phyloP scores from a whole-genome alignment of 2,797 vertebrate genomes.

The Adelosebastes latens region DNA sequence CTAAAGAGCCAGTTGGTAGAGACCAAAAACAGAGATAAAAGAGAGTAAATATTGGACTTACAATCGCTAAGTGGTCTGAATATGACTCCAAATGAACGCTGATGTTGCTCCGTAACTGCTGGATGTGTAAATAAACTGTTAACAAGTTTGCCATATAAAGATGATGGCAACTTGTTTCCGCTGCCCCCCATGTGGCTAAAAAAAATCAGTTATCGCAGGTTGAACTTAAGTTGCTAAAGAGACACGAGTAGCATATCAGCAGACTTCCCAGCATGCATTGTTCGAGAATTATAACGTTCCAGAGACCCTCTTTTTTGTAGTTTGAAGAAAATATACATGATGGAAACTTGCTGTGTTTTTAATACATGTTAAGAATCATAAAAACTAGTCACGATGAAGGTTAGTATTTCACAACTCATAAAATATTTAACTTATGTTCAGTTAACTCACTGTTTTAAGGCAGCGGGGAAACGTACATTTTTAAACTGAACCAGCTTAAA shows the following conservation, averaged over 20 bases:
- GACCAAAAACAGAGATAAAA: neutral
- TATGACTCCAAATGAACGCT: neutral
- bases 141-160: neutral
- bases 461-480: accelerated
- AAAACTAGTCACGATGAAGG: neutral
- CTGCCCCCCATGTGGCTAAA: neutral
- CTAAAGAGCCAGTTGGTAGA: neutral
- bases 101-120: neutral
- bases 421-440: neutral
- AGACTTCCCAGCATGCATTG: neutral
- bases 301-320: too few species aligned
- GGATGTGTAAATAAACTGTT: neutral
- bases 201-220: neutral
- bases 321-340: too few species aligned
- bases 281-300: neutral
- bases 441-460: neutral
- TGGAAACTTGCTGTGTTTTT: neutral
- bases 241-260: neutral
- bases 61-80: neutral
- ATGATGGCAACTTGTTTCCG: accelerated
- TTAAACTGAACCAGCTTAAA: neutral
- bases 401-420: neutral
- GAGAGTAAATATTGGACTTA: neutral
- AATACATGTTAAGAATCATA: neutral
- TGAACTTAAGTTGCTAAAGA: neutral